Evolutionary conservation across 2,888 invertebrate species (phyloP).

Genomic region (Augochlorella aurata): DNA sequence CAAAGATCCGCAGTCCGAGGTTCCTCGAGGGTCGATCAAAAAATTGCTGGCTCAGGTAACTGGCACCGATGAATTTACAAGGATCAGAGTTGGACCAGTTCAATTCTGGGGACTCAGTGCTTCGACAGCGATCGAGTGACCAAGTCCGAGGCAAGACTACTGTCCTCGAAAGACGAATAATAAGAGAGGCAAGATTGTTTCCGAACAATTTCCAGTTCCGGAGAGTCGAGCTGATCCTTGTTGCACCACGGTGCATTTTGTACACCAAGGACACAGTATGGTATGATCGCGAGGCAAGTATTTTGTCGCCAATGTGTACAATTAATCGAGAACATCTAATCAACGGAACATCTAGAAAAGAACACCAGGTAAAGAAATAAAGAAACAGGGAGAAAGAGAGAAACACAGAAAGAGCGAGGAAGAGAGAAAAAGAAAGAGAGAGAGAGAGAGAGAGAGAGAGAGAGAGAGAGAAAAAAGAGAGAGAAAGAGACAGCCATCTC

Average conservation of each 20-base stretch:
- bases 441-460: constrained; percentile 62
- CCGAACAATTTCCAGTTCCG: constrained; percentile 12
- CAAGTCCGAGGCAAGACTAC: not conserved
- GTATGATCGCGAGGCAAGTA: constrained; percentile 19
- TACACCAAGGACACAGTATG: constrained; percentile 42
- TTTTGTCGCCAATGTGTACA: constrained; percentile 1
- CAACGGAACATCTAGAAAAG: constrained; percentile 64
- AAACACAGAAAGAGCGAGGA: constrained; percentile 55
- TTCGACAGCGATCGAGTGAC: not conserved
- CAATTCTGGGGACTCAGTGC: not conserved
- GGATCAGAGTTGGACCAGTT: not conserved
- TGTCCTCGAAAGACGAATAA: not conserved
- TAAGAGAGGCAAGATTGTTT: not conserved
- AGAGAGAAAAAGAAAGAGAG: constrained; percentile 37
- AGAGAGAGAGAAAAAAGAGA: constrained; percentile 45
- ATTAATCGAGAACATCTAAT: constrained; percentile 60
- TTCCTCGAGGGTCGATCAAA: not conserved
- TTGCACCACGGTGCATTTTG: constrained; percentile 29
- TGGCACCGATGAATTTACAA: not conserved
- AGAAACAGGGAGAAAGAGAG: constrained; percentile 40
- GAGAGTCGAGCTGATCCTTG: constrained; percentile 44
- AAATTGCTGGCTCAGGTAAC: not conserved
- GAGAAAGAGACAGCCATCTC: constrained; percentile 75
- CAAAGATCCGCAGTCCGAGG: not conserved
- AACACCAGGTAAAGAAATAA: constrained; percentile 58